Evolutionary conservation across 1,140 invertebrate species (phyloP).

Genomic region (Cepaea nemoralis): DNA sequence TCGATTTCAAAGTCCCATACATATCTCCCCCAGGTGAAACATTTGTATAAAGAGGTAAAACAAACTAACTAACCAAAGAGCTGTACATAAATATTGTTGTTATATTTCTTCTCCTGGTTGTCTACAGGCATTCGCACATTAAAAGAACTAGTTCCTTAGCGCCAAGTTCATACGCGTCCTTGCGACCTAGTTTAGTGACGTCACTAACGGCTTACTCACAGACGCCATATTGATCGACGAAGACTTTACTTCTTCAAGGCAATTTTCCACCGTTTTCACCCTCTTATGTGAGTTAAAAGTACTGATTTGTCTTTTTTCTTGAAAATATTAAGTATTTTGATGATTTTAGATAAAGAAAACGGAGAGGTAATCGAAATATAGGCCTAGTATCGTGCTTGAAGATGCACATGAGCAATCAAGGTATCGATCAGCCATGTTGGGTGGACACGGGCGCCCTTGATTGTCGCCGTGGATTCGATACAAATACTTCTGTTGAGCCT

Average conservation of each 20-base stretch:
- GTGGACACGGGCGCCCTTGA: slow-evolving; percentile 1
- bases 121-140: too few species aligned
- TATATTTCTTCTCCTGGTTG: too few species aligned
- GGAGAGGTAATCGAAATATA: slow-evolving; percentile 18
- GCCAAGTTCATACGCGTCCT: slow-evolving; percentile 19
- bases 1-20: too few species aligned
- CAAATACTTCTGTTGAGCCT: neutral
- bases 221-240: slow-evolving; percentile 34
- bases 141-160: neutral
- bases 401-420: slow-evolving; percentile 12
- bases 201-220: neutral
- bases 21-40: too few species aligned
- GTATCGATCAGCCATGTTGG: slow-evolving; percentile 25
- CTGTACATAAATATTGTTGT: too few species aligned
- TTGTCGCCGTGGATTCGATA: slow-evolving; percentile 32
- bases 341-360: neutral
- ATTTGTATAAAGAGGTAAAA: too few species aligned
- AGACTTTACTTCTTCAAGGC: neutral
- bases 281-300: neutral
- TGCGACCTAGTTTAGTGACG: slow-evolving; percentile 27
- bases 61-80: too few species aligned
- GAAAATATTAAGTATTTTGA: neutral
- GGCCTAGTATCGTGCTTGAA: slow-evolving; percentile 3
- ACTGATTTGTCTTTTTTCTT: neutral
- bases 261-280: neutral